A percentile compares a stretch with the other conserved stretches of the same genome.
Evolutionary conservation across 2,113 vertebrate species (phyloP).

Genomic region (Vanacampus margaritifer): DNA sequence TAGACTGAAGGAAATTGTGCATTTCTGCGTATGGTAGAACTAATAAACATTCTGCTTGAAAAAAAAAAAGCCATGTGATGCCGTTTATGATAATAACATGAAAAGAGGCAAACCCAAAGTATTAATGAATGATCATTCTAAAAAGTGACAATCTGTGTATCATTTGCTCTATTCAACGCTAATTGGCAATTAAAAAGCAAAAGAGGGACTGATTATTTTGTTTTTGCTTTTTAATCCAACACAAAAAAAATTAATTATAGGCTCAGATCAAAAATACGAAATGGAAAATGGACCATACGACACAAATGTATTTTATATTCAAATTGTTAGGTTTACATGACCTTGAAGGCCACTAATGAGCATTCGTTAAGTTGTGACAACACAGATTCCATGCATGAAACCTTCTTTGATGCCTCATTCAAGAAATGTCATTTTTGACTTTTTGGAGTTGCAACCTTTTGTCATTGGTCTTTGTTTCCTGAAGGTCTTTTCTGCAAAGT

Average conservation of each 20-base stretch:
- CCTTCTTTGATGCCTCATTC: no score
- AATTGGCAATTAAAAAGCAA: no score
- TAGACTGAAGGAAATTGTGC: neutral
- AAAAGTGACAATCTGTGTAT: no score
- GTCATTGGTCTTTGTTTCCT: neutral
- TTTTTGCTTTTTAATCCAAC: no score
- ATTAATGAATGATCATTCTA: no score
- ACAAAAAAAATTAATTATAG: no score
- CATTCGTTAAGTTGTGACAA: neutral
- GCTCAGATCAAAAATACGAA: no score
- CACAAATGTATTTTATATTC: no score
- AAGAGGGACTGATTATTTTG: no score
- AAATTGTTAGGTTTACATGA: no score
- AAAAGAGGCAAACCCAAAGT: neutral
- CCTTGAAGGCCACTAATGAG: neutral
- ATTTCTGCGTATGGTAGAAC: neutral
- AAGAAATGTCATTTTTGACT: neutral
- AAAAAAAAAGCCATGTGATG: neutral
- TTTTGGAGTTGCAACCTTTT: neutral
- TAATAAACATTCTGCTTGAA: neutral
- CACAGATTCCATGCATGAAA: neutral
- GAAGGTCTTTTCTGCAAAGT: neutral
- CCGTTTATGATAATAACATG: neutral
- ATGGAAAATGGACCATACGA: no score
- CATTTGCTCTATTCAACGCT: no score